Percentiles rank a stretch among this genome's conserved stretches.
Evolutionary conservation across 2,797 vertebrate genomes (phyloP).

Genomic region (Parambassis ranga): DNA sequence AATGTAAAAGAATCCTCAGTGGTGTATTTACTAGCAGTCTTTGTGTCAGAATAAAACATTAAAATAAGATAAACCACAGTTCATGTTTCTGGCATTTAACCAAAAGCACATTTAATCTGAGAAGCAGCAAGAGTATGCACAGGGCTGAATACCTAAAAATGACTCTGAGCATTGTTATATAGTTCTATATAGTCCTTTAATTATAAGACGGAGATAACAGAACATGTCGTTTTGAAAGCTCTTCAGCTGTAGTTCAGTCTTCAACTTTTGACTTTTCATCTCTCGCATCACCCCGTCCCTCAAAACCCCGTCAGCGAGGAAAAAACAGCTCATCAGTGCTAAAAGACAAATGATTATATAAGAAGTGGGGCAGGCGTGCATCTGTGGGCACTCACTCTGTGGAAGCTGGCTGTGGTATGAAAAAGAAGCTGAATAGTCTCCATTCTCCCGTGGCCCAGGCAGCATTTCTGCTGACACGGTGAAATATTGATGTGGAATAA

Average conservation of each 20-base stretch:
- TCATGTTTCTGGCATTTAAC: too few relatives aligned
- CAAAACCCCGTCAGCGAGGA: slow-evolving; percentile 25
- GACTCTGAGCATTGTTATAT: too few relatives aligned
- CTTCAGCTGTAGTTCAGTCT: neutral
- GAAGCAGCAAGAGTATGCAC: too few relatives aligned
- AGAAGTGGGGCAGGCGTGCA: slow-evolving; percentile 17
- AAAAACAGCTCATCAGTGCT: slow-evolving; percentile 34
- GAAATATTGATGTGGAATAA: slow-evolving; percentile 78
- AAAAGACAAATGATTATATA: slow-evolving; percentile 36
- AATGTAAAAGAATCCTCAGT: too few relatives aligned
- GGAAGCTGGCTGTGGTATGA: slow-evolving; percentile 1
- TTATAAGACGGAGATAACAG: too few relatives aligned
- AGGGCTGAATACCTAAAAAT: too few relatives aligned
- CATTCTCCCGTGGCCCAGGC: slow-evolving; percentile 48
- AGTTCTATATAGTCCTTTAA: too few relatives aligned
- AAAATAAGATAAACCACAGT: too few relatives aligned
- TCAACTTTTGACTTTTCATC: slow-evolving; percentile 36
- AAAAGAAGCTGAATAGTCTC: slow-evolving; percentile 28
- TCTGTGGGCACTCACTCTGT: neutral
- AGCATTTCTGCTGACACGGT: slow-evolving; percentile 71
- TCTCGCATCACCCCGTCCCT: slow-evolving; percentile 10
- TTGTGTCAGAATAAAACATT: too few relatives aligned
- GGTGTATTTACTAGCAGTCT: too few relatives aligned
- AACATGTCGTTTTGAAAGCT: neutral
- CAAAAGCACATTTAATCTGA: too few relatives aligned